A percentile compares a stretch with the other conserved stretches of the same genome.
phyloP scores from a whole-genome alignment of 2,797 vertebrate genomes.

The Tragelaphus oryx region DNA sequence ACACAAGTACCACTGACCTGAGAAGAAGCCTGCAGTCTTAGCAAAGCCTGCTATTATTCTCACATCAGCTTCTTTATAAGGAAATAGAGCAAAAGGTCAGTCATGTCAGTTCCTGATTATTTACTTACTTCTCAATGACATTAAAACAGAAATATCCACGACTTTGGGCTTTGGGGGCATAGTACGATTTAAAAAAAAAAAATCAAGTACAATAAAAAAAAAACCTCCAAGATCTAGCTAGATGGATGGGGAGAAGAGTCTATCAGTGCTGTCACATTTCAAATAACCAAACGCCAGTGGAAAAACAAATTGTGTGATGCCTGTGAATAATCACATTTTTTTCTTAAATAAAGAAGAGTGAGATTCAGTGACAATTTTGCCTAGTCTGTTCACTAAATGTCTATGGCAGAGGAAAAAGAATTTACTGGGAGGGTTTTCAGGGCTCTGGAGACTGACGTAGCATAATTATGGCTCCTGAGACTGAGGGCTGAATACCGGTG shows the following conservation, averaged over 20 bases:
- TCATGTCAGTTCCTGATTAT: background rate
- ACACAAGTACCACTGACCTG: fast-evolving
- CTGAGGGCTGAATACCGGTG: background rate
- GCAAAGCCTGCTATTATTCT: background rate
- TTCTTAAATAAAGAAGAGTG: background rate
- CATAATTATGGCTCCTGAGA: background rate
- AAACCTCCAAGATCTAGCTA: background rate
- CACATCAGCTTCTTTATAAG: too few relatives aligned
- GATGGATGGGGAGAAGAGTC: background rate
- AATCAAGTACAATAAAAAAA: background rate
- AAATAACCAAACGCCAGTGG: background rate
- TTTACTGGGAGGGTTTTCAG: background rate
- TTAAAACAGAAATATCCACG: background rate
- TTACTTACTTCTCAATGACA: background rate
- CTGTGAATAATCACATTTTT: background rate
- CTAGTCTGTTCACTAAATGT: background rate
- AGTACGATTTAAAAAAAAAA: background rate
- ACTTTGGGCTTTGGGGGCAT: background rate
- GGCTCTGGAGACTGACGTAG: fast-evolving
- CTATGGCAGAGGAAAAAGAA: background rate
- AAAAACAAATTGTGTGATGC: background rate
- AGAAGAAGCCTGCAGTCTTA: background rate
- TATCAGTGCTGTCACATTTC: too few relatives aligned
- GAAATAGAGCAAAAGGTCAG: background rate
- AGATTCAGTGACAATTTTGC: background rate